Evolutionary conservation across 1,140 invertebrate species (phyloP), one percentile per base, ranked within the genome.

Genomic region (Limonius californicus): DNA sequence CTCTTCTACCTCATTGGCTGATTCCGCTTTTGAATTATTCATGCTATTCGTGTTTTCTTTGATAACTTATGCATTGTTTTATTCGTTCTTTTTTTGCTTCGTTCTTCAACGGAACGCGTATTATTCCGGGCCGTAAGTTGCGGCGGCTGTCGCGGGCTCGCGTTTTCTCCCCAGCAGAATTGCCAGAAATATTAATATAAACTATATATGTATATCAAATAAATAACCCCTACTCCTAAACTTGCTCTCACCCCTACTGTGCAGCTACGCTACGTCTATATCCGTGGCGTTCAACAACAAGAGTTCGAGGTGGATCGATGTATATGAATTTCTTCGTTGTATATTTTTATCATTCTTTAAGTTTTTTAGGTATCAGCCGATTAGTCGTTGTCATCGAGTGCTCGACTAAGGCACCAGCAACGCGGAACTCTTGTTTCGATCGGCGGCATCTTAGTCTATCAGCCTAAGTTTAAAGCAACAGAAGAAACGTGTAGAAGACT

Each of bases 171-270:
- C 71, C 72, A 66, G 68, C 68, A 72, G 54, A 68, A 66, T 69
- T 71, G 73, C 73, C 73, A 75, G 73, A 73, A 70, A 65, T 71
- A 69, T 70, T 65, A 62, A 64, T 69, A 73, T 67, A 75, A 74
- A 74, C 71, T 75, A 75, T 75, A 72, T 66, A 67, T 63, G 69
- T 69, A 67, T 68, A 61, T 68, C 56, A 72, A 74, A 72, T 68
- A 70, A 73, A 73, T 64, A 66, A 64, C 64, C 59, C 64, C 70
- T 74, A 74, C 59, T 60, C 54, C 65, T 70, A 69, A 62, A 56
- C 64, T 67, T 68, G 57, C 45, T 54, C 56, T 66, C 65, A 65
- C 66, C 62, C 54, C 68, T 71, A 70, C 63, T 39, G 39, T 66
- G 61, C 65, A 55, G 53, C 18, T 55, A 55, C 7, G n/a, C 15